phyloP scores from a whole-genome alignment of 2,888 invertebrate species.

The Sepiola atlantica region DNA sequence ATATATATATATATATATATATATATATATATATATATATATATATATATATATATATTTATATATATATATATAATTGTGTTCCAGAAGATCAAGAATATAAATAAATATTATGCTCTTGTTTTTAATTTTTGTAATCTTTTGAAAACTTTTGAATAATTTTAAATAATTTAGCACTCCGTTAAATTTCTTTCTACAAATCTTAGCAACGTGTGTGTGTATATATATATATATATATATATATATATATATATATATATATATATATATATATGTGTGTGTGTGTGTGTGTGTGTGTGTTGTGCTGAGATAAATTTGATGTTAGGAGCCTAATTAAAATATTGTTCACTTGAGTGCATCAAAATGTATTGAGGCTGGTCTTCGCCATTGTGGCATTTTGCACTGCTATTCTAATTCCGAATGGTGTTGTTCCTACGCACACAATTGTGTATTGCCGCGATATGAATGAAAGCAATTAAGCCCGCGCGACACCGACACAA shows the following conservation, averaged over 20 bases:
- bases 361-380: neutral
- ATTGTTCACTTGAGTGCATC: neutral
- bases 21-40: neutral
- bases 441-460: neutral
- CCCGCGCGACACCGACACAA: neutral
- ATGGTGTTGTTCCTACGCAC: neutral
- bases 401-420: neutral
- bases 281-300: too few relatives aligned
- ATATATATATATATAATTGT: neutral
- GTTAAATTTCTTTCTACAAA: neutral
- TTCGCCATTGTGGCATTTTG: neutral
- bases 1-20: constrained; percentile 40
- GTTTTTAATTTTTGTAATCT: neutral
- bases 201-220: too few relatives aligned
- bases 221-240: constrained; percentile 41
- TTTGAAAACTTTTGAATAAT: neutral
- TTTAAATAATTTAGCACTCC: neutral
- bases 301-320: neutral
- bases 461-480: constrained; percentile 8
- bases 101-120: too few relatives aligned
- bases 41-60: neutral
- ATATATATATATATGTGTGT: neutral
- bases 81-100: too few relatives aligned
- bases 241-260: constrained; percentile 10
- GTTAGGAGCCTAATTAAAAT: neutral